Evolutionary conservation across 2,797 vertebrate genomes (phyloP), one percentile per base, ranked within the genome.

Genomic region (Rallus crepitans): DNA sequence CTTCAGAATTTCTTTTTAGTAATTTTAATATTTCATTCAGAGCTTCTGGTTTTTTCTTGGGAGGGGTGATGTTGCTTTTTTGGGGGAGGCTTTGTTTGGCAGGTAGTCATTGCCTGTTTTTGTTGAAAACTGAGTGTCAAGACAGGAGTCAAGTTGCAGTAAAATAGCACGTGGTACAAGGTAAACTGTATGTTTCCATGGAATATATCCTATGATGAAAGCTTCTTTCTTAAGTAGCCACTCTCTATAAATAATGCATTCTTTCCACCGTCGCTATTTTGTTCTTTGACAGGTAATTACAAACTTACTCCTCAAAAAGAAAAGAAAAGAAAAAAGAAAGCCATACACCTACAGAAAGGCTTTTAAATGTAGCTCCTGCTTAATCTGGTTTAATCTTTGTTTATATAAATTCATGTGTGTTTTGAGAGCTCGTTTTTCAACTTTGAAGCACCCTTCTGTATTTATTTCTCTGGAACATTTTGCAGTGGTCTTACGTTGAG

Each of bases 181-280:
- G 76, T 89, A 94, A 97, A 77, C 85, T 79, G 39, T 92, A 66
- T 68, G 17, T 94, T 97, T 97, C 90, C 79, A 81, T 31, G 68
- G 81, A 95, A 83, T 76, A 88, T 90, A 92, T 97, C 84, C 82
- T 94, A 57, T 85, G 91, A 87, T 95, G 84, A 97, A 95, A 97
- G 59, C 82, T 87, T 82, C 87, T 94, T 82, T 96, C 93, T 92
- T 94, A 96, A 82, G 47, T 42, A 94, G 55, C 95, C 68, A 48
- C 35, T 97, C 53, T 66, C 50, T 87, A 64, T 55, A 95, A 87
- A 96, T 96, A 96, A 94, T 45, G 12, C 69, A 84, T 96, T 96
- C 72, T 97, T 97, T 92, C 77, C 80, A 97, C 71, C 55, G 31
- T 95, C 77, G 79, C 60, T 78, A 81, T 78, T 90, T 96, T 81